These are phyloP conservation scores for Notechis scutatus DNA, from an alignment of 2,113 vertebrate species.

Conservation along the genomic window DNA sequence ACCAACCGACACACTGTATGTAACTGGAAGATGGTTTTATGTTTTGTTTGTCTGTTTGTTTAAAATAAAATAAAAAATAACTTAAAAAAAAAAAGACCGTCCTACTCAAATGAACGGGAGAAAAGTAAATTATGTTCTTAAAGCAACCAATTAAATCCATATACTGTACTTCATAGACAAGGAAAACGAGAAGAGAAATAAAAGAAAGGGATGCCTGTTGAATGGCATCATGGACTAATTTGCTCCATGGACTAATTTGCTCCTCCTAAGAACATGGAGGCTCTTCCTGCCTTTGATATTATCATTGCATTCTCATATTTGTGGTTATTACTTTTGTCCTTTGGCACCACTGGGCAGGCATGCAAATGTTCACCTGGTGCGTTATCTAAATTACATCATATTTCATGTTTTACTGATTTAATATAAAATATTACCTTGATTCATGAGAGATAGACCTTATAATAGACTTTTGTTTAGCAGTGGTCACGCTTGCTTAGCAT, in stretches of 20 bases:
- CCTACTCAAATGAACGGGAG: background rate
- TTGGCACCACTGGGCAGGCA: background rate
- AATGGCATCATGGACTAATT: background rate
- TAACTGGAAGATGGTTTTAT: no score
- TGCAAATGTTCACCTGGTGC: background rate
- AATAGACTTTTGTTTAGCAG: background rate
- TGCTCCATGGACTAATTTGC: background rate
- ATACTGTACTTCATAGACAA: background rate
- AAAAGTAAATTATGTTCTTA: background rate
- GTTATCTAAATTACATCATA: background rate
- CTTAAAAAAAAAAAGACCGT: background rate
- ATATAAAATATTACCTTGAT: background rate
- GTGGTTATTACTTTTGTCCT: background rate
- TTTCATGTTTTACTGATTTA: slow-evolving; percentile 4
- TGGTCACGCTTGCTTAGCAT: background rate
- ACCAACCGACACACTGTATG: no score
- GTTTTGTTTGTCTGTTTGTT: no score
- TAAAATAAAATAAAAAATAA: no score
- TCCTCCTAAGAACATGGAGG: background rate
- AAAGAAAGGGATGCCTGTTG: background rate
- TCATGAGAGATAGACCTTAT: background rate
- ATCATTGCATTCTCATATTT: background rate
- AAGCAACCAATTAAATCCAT: background rate
- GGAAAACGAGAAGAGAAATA: background rate
- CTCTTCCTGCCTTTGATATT: background rate